Base-by-base conservation (phyloP, 2,888 invertebrate genomes). In the Zelleria hepariella region DNA sequence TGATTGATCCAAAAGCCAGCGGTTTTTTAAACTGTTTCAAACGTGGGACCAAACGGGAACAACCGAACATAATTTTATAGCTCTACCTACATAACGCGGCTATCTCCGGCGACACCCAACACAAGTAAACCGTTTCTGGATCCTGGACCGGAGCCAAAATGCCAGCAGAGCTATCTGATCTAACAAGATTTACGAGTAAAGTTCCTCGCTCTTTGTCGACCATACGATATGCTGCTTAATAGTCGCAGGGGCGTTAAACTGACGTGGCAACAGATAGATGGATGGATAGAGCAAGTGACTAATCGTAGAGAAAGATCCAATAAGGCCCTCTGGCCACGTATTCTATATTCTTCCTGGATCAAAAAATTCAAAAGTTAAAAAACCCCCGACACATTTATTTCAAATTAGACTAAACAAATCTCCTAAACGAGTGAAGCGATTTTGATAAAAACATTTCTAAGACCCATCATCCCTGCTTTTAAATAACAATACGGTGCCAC, bases 131-230 rank as follows among this genome's bases (percentile, higher is more conserved):
- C 70, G 70, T 74, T 73, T 72, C 72, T 72, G 67, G 63, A 62
- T 62, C 27, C 74, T 84, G 84, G 84, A 78, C 54, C 57, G 15
- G 26, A 62, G 82, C 84, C 84, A 84, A 77, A 59, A 64, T 42
- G 15, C n/a, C 54, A 32, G 20, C 26, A 25, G 64, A 63, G 62
- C 65, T 70, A 75, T 74, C 73, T 68, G 68, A 76, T 74, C 67
- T 71, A 66, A 65, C 63, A 69, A 74, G 78, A 81, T 81, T 79
- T 79, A 80, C 74, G 64, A 62, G 59, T 64, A 59, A 62, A 58
- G 59, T 67, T 59, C 65, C 64, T 61, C 56, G 32, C 64, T 63
- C 59, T 66, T 69, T 64, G 65, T 68, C 62, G 63, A 64, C 64
- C 65, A 69, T 66, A 62, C 62, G 67, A 65, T 65, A 68, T 65